Base-by-base conservation (phyloP, 2,113 vertebrate genomes). In the Macroglossus sobrinus region DNA sequence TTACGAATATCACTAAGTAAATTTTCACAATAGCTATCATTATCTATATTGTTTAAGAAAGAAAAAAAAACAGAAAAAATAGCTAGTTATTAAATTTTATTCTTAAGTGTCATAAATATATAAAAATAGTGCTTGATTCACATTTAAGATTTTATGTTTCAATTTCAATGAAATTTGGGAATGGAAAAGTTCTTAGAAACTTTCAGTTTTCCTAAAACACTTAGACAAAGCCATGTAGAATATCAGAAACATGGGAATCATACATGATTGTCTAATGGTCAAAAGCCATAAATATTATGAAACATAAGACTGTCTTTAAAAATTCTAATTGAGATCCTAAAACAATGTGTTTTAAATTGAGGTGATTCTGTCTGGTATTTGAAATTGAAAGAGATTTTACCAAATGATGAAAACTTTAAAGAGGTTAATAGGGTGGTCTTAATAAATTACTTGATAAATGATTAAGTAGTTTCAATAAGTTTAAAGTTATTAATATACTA, bases 221-320 rank as follows among this genome's bases (percentile, higher is more conserved):
- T 47, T 21, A 72, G 33, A 35, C 14, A 93, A 93, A 84, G 6
- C 12, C 43, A 90, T 9, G 26, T 38, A 57, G 18, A 50, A 28
- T 68, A 85, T 69, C 53, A 66, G 40, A 90, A 93, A 89, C 28
- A 80, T 24, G n/a, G 18, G 26, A 94, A 76, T 18, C 30, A 76
- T 13, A 30, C 13, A 50, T 24, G 33, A 75, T 74, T 92, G 84
- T 81, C 12, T 84, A 21, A 97, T 26, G 8, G 11, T 22, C 92
- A 38, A 96, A 89, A 85, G 30, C 14, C 59, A 69, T 15, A 95
- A 85, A 84, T 80, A 81, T 57, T 88, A 47, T 91, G 68, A 97
- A 89, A n/a, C 12, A 76, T 14, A 66, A 84, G 19, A 68, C 21
- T 82, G 1, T 55, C 94, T 91, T 72, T 26, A 33, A 66, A 93